A percentile compares a stretch with the other conserved stretches of the same genome.
phyloP scores from a whole-genome alignment of 92 coral and sea anemone genomes.

The Virgularia gustaviana region DNA sequence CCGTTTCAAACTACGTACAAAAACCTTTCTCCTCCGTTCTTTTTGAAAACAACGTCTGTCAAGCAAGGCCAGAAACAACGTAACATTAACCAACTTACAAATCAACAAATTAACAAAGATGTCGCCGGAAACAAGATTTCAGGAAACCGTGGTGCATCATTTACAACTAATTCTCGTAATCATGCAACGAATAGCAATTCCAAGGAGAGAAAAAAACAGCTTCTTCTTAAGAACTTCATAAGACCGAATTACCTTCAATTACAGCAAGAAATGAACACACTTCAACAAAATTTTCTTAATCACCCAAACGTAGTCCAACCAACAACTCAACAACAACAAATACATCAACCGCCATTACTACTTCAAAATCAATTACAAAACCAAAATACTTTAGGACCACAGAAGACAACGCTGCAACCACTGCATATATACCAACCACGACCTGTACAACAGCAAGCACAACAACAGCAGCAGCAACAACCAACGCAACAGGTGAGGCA shows the following conservation, averaged over 20 bases:
- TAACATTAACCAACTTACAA: too few relatives aligned
- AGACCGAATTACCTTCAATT: background rate
- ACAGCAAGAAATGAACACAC: constrained; percentile 16
- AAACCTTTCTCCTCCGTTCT: constrained; percentile 1
- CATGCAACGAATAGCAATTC: background rate
- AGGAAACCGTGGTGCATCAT: too few relatives aligned
- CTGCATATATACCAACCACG: too few relatives aligned
- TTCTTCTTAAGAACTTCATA: too few relatives aligned
- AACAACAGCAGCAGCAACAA: background rate
- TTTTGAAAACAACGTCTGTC: too few relatives aligned
- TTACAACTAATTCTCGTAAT: background rate
- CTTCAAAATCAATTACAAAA: too few relatives aligned
- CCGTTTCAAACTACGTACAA: constrained; percentile 18
- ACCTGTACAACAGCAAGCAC: background rate
- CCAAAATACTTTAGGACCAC: too few relatives aligned
- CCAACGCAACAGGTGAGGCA: too few relatives aligned
- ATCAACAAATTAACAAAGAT: background rate
- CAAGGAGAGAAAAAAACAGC: too few relatives aligned
- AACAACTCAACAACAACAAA: background rate
- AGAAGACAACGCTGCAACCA: too few relatives aligned
- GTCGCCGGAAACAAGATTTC: background rate
- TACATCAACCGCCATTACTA: too few relatives aligned
- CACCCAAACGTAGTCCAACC: background rate
- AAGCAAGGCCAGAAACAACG: too few relatives aligned
- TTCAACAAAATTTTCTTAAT: background rate